Base-by-base conservation (phyloP, 37 sponge, comb jelly and placozoan genomes). In the Theonella swinhoei region DNA sequence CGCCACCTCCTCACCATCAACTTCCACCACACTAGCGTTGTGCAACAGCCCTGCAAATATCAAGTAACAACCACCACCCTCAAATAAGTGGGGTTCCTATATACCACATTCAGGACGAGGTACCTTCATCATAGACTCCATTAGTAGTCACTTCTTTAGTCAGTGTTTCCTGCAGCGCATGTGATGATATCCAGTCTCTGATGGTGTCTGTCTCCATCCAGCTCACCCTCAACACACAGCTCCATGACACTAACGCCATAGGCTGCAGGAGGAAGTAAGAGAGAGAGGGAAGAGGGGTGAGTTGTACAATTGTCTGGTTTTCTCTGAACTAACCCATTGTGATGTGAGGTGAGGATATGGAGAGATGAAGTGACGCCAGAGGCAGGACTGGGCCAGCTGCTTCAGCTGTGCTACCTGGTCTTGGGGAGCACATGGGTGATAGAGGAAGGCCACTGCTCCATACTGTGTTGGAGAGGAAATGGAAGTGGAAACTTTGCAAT, bases 361-460 rank as follows among this genome's bases (percentile, higher is more conserved):
- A 0, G 95, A 88, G 75, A 95, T 74, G 72, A 95, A 65, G 64
- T 95, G 87, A 33, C 59, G 63, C 74, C 87, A 65, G 0, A 95
- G 83, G 73, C 92, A 95, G 23, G 62, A 20, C 26, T 19, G 42
- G 35, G 90, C 89, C 39, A 95, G 59, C 30, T 64, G 31, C 75
- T 42, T 80, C 42, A 95, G 71, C 2, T 31, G 68, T 1, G 42
- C 43, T 0, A 91, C 87, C 35, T 91, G 81, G 24, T 89, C 87
- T 25, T 22, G 26, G 0, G 87, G 77, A 22, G 88, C 73, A 67
- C 95, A 95, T 4, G 95, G 95, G 34, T 95, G 89, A 60, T 95
- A 95, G 20, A 95, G 89, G 38, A 95, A 86, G n/a, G 81, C 95
- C 68, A 95, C 71, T 3, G 80, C 95, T 28, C 95, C 95, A 28